Evolutionary conservation across 2,797 vertebrate genomes (phyloP), one percentile per base, ranked within the genome.

Genomic region (Aphelocoma californica): DNA sequence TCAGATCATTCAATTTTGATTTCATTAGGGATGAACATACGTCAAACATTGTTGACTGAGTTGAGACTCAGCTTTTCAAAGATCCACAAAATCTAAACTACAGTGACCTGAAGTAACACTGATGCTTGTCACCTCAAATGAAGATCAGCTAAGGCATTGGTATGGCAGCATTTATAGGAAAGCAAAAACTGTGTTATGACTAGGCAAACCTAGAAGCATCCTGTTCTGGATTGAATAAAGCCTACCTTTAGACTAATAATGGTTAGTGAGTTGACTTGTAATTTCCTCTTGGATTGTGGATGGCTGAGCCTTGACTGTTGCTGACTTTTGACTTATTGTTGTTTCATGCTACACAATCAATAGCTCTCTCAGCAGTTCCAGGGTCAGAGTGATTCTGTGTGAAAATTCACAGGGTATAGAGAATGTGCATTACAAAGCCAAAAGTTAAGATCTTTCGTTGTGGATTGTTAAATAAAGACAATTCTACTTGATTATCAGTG

Each of bases 61-160:
- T 86, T 93, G 67, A 84, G 69, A 70, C 69, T 95, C 85, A 81
- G 78, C 88, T 89, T 94, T 95, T 87, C 82, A 62, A 75, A 93
- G 86, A 94, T 62, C 88, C 62, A 78, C 92, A 83, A 90, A 92
- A 92, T 72, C 64, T 87, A 78, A 83, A 82, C 87, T 78, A 90
- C 38, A 57, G 75, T 95, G 93, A 88, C 94, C 95, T 93, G 61
- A 94, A 92, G 83, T 96, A 94, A 92, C 88, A 66, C 45, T 86
- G 56, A 81, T 88, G 36, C 75, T 88, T 91, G 86, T 96, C 94
- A 88, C 65, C 82, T 95, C 81, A 56, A 48, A 95, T 96, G 44
- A 97, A 64, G 44, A 82, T 95, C 86, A 97, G 34, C n/a, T 31
- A 77, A 75, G 40, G 47, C 66, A 96, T 56, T 2, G 28, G 56